Percentiles rank a stretch among this genome's conserved stretches.
Evolutionary conservation across 2,113 vertebrate genomes (phyloP).

Genomic region (Brachirus orientalis): DNA sequence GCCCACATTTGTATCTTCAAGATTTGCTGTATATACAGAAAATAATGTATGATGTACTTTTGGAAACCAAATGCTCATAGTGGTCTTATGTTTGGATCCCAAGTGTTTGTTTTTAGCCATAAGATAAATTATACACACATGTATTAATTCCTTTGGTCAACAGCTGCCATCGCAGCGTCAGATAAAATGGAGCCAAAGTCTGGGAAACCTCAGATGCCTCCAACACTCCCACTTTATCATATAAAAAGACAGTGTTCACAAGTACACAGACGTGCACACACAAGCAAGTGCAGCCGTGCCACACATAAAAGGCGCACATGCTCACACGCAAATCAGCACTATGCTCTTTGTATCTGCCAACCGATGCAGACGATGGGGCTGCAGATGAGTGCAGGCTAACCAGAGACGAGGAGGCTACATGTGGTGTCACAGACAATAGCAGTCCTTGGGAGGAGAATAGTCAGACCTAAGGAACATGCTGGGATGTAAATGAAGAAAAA

Average conservation of each 20-base stretch:
- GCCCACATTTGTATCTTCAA: slow-evolving; percentile 8
- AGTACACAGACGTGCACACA: slow-evolving; percentile 1
- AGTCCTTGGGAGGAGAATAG: slow-evolving; percentile 24
- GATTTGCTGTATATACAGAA: slow-evolving; percentile 3
- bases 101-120: slow-evolving; percentile 73
- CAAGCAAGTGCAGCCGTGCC: slow-evolving; percentile 34
- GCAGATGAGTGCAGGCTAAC: slow-evolving; percentile 66
- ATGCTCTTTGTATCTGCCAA: slow-evolving; percentile 77
- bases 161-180: slow-evolving; percentile 79
- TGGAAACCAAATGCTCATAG: slow-evolving; percentile 19
- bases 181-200: slow-evolving; percentile 76
- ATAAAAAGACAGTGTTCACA: slow-evolving; percentile 30
- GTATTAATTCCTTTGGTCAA: slow-evolving; percentile 79
- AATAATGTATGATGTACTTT: slow-evolving; percentile 17
- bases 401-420: slow-evolving; percentile 45
- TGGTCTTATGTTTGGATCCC: slow-evolving; percentile 54
- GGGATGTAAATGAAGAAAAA: slow-evolving; percentile 23
- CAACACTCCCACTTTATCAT: slow-evolving; percentile 70
- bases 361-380: slow-evolving; percentile 79
- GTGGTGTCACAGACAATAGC: slow-evolving; percentile 59
- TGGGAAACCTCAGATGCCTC: slow-evolving; percentile 77
- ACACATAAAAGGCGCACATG: slow-evolving; percentile 63
- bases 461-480: slow-evolving; percentile 32
- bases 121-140: slow-evolving; percentile 80
- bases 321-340: slow-evolving; percentile 62